phyloP scores from a whole-genome alignment of 2,888 invertebrate genomes.

The Congeria kusceri region DNA sequence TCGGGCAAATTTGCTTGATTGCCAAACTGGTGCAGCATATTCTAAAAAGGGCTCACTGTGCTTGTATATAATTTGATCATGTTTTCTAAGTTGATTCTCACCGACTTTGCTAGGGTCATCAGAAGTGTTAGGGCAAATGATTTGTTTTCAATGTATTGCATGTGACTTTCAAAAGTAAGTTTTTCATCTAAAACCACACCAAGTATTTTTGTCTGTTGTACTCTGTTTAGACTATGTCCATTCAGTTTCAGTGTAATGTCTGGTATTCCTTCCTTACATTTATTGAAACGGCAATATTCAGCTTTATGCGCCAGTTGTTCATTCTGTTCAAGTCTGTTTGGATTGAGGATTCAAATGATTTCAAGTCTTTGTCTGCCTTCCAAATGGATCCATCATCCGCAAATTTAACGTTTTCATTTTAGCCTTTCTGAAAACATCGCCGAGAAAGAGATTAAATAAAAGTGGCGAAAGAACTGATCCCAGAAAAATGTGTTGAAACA shows the following conservation, averaged over 20 bases:
- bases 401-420: slow-evolving; percentile 20
- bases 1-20: background rate
- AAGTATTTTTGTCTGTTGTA: slow-evolving; percentile 6
- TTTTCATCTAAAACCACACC: slow-evolving; percentile 23
- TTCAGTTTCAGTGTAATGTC: background rate
- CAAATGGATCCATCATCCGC: slow-evolving; percentile 43
- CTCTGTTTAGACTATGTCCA: background rate
- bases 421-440: slow-evolving; percentile 9
- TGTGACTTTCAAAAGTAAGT: slow-evolving; percentile 22
- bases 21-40: slow-evolving; percentile 32
- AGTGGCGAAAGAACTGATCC: slow-evolving; percentile 29
- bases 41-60: slow-evolving; percentile 21
- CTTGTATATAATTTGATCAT: slow-evolving; percentile 7
- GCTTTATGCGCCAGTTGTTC: slow-evolving; percentile 36
- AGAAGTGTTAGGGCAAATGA: background rate
- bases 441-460: slow-evolving; percentile 28
- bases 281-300: slow-evolving; percentile 6
- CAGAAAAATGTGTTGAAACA: too few relatives aligned
- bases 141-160: slow-evolving; percentile 10
- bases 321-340: slow-evolving; percentile 4
- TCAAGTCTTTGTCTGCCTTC: slow-evolving; percentile 4
- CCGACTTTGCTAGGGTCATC: slow-evolving; percentile 4
- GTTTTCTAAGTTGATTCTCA: background rate
- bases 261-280: background rate
- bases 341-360: background rate